A percentile compares a stretch with the other conserved stretches of the same genome.
These are phyloP conservation scores for Aspidiotus rigidus DNA, from an alignment of 2,888 invertebrate species.

Conservation along the genomic window DNA sequence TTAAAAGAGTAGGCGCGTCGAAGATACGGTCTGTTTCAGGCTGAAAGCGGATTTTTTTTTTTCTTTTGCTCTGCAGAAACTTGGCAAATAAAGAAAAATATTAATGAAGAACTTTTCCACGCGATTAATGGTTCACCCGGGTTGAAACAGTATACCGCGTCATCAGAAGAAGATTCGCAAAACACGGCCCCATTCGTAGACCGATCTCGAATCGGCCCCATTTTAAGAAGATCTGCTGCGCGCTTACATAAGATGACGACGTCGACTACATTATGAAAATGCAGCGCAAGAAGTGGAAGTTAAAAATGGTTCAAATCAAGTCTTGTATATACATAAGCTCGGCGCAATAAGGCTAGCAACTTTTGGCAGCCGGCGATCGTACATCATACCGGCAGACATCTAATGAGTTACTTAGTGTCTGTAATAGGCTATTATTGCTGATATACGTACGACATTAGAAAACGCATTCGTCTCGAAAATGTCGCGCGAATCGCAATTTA, in stretches of 20 bases:
- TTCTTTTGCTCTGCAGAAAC: background rate
- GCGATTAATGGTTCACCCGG: conserved; percentile 2
- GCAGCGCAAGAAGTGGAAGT: no score
- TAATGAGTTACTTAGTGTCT: conserved; percentile 34
- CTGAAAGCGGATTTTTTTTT: no score
- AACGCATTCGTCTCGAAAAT: conserved; percentile 30
- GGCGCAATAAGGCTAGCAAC: conserved; percentile 15
- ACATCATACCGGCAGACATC: conserved; percentile 28
- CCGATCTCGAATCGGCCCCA: background rate
- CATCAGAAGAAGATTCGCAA: background rate
- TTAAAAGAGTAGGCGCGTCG: no score
- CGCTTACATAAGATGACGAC: no score
- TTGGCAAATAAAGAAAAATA: background rate
- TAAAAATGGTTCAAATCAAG: no score
- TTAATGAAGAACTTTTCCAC: background rate
- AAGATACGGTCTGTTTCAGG: no score
- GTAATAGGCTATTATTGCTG: conserved; percentile 33
- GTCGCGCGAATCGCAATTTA: conserved; percentile 26
- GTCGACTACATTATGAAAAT: no score
- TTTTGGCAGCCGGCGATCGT: conserved; percentile 25
- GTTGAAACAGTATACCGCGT: background rate
- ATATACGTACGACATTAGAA: conserved; percentile 30
- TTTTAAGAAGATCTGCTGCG: no score
- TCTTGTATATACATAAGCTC: background rate
- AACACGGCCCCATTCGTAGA: no score